phyloP scores from a whole-genome alignment of 2,888 invertebrate genomes.

The Tachystola acroxantha region DNA sequence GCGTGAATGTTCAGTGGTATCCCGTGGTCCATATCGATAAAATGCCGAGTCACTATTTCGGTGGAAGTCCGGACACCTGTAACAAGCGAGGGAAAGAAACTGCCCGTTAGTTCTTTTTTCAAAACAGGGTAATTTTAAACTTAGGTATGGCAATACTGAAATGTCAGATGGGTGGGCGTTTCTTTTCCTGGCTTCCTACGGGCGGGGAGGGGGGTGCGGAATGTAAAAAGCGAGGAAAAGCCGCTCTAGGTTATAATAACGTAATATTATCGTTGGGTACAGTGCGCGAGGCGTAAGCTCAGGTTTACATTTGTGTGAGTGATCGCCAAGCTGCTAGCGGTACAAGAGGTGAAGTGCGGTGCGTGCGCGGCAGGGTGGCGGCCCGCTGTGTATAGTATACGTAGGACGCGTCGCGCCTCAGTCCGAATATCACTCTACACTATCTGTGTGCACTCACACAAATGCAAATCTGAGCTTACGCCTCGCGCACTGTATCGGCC shows the following conservation, averaged over 20 bases:
- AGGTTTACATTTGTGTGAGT: too few relatives aligned
- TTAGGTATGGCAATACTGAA: constrained; percentile 20
- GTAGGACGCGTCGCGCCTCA: too few relatives aligned
- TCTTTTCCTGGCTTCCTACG: constrained; percentile 76
- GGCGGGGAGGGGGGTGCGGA: constrained; percentile 28
- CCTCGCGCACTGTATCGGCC: too few relatives aligned
- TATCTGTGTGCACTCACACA: too few relatives aligned
- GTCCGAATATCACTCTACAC: too few relatives aligned
- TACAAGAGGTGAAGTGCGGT: too few relatives aligned
- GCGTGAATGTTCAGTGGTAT: constrained; percentile 67
- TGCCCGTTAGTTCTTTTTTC: constrained; percentile 42
- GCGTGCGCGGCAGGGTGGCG: too few relatives aligned
- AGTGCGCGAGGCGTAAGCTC: too few relatives aligned
- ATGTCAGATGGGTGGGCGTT: constrained; percentile 43
- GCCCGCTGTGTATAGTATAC: too few relatives aligned
- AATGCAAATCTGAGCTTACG: too few relatives aligned
- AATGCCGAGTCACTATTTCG: constrained; percentile 69
- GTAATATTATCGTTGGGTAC: too few relatives aligned
- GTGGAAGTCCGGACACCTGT: constrained; percentile 69
- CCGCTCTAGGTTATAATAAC: constrained; percentile 38
- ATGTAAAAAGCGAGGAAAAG: constrained; percentile 74
- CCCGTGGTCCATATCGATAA: constrained; percentile 67
- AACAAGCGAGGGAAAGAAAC: constrained; percentile 71
- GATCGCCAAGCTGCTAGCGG: too few relatives aligned
- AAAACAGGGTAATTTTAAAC: constrained; percentile 11